Base-by-base conservation (phyloP, 2,797 vertebrate species). In the Telmatherina bonti region DNA sequence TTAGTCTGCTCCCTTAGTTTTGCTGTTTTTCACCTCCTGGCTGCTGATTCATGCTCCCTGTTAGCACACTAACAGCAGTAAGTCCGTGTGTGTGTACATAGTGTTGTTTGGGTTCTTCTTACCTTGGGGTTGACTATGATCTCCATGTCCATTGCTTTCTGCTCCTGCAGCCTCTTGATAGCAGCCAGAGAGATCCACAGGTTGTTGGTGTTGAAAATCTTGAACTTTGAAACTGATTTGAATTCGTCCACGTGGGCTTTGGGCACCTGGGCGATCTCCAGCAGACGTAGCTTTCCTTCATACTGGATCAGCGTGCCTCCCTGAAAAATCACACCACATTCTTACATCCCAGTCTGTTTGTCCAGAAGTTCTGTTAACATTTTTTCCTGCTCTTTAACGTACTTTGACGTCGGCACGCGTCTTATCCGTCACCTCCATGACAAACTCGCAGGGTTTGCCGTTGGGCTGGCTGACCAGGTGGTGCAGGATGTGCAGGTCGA, bases 191-290 rank as follows among this genome's bases (percentile, higher is more conserved):
- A 98, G 81, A 99, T 96, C 98, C 98, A 99, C 87, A 99, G 72
- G 81, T 99, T 99, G 95, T 99, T 99, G 81, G 98, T 99, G 83
- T 99, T 99, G 91, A 99, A 99, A 89, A 99, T 99, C 94, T 99
- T 99, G 91, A 99, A 99, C 89, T 99, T 99, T 59, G 96, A 96
- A 84, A 99, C 97, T 0, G 98, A 99, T 90, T 99, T 99, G 94
- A 99, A 99, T 86, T 99, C 97, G 79, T 99, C 97, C 0, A 99
- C 97, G 0, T 99, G 96, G 15, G 96, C 93, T 92, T 96, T 98
- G 0, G 98, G 98, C 27, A 99, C 98, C 90, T 99, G 97, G 31
- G 98, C 98, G 26, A 99, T 99, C 93, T 99, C 98, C 91, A 99
- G 95, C 85, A 99, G 92, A 78, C 97, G 94, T 91, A 99, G 91